Evolutionary conservation across 2,113 vertebrate genomes (phyloP).

Genomic region (Rhinolophus sinicus): DNA sequence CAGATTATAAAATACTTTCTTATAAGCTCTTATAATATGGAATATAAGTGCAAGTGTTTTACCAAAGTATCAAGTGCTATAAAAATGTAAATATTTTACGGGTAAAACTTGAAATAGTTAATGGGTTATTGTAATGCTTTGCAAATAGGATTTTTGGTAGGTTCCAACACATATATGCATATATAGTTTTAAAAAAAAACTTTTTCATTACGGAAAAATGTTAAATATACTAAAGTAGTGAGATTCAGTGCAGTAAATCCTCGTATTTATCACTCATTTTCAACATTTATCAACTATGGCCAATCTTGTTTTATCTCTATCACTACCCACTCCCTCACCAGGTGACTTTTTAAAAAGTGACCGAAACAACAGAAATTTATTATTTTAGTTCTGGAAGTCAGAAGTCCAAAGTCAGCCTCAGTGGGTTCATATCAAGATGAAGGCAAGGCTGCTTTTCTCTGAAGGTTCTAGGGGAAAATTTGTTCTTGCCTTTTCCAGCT

Average conservation of each 20-base stretch:
- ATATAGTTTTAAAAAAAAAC: neutral
- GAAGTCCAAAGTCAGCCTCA: neutral
- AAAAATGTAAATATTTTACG: conserved; percentile 29
- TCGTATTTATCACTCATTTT: neutral
- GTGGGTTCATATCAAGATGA: neutral
- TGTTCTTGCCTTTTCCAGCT: neutral
- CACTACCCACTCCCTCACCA: neutral
- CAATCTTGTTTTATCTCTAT: neutral
- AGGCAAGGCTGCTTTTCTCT: neutral
- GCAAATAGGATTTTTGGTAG: neutral
- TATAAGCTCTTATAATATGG: neutral
- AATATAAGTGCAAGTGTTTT: neutral
- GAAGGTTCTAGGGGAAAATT: neutral
- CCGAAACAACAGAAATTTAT: neutral
- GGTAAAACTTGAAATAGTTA: conserved; percentile 28
- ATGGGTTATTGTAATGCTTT: neutral
- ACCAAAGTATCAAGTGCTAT: neutral
- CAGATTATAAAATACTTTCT: neutral
- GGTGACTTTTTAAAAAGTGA: neutral
- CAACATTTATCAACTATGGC: neutral
- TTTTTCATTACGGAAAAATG: neutral
- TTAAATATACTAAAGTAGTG: neutral
- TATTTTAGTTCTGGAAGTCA: neutral
- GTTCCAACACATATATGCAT: neutral
- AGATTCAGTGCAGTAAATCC: neutral